Conservation (phyloP, 2,113 vertebrate genomes). For the Xerus inauris region DNA sequence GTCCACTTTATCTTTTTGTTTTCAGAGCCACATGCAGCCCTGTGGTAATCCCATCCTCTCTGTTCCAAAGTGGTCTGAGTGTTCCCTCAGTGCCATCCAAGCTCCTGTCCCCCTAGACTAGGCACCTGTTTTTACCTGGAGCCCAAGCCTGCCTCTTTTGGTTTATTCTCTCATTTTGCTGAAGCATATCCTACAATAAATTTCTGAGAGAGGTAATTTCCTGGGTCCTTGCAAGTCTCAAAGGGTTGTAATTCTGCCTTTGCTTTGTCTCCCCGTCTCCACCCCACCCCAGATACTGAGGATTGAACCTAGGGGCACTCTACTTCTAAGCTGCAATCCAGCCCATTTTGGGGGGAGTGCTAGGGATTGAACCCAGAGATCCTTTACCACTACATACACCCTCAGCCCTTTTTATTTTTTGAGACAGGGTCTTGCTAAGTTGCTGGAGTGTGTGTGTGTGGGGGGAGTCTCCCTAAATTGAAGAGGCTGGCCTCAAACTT, state of each 20-base stretch:
- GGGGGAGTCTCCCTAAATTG: not conserved
- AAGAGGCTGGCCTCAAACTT: not conserved
- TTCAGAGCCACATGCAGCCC: not conserved
- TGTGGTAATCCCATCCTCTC: not conserved
- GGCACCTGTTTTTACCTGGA: not conserved
- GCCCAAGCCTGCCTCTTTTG: not conserved
- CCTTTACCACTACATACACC: too few relatives aligned
- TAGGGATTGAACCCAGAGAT: too few relatives aligned
- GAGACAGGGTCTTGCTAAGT: too few relatives aligned
- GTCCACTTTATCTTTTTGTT: not conserved
- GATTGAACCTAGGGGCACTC: too few relatives aligned
- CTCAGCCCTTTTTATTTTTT: too few relatives aligned
- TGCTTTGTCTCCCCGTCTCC: too few relatives aligned
- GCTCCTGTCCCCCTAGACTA: not conserved
- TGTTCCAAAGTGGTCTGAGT: not conserved
- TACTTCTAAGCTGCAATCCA: too few relatives aligned
- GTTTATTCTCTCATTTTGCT: not conserved
- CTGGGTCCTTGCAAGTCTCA: too few relatives aligned
- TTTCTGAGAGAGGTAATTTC: not conserved
- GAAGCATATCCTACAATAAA: not conserved
- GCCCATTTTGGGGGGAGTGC: too few relatives aligned
- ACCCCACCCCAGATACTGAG: too few relatives aligned
- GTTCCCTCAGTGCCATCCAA: not conserved
- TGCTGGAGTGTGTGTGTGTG: too few relatives aligned
- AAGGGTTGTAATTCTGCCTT: too few relatives aligned